A percentile compares a stretch with the other conserved stretches of the same genome.
These are phyloP conservation scores for Bucco capensis DNA, from an alignment of 2,113 vertebrate genomes.

Conservation along the genomic window DNA sequence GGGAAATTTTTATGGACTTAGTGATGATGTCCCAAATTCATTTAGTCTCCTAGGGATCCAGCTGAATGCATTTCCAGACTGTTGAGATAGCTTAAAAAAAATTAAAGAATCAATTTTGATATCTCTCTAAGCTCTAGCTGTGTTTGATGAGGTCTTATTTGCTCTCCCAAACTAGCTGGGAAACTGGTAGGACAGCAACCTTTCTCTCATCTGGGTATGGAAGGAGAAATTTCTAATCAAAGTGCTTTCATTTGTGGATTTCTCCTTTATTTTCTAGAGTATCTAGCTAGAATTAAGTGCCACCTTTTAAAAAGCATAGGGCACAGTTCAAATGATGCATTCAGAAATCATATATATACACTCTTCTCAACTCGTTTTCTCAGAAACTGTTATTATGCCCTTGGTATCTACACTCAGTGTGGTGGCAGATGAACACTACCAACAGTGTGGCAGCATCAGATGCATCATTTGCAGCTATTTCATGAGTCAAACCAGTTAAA, in stretches of 20 bases:
- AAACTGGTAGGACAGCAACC: not conserved
- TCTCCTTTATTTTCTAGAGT: not conserved
- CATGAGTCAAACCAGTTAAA: not conserved
- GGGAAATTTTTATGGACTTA: conserved; percentile 5
- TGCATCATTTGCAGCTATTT: not conserved
- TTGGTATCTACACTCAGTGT: not conserved
- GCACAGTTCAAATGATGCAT: not conserved
- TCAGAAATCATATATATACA: not conserved
- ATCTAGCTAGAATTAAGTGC: not conserved
- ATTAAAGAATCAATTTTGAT: not conserved
- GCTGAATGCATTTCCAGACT: conserved; percentile 12
- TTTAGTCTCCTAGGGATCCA: not conserved
- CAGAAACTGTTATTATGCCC: fast-evolving
- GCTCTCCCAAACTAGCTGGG: not conserved
- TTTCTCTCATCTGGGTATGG: not conserved
- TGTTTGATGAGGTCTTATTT: not conserved
- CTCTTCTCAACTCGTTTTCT: not conserved
- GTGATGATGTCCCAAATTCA: not conserved
- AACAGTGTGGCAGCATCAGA: not conserved
- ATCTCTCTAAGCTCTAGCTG: not conserved
- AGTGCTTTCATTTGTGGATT: not conserved
- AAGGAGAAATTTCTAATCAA: not conserved
- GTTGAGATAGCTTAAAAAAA: not conserved
- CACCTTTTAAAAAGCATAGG: not conserved
- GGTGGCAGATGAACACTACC: not conserved